Evolutionary conservation across 2,113 vertebrate species (phyloP), one percentile per base, ranked within the genome.

Genomic region (Apaloderma vittatum): DNA sequence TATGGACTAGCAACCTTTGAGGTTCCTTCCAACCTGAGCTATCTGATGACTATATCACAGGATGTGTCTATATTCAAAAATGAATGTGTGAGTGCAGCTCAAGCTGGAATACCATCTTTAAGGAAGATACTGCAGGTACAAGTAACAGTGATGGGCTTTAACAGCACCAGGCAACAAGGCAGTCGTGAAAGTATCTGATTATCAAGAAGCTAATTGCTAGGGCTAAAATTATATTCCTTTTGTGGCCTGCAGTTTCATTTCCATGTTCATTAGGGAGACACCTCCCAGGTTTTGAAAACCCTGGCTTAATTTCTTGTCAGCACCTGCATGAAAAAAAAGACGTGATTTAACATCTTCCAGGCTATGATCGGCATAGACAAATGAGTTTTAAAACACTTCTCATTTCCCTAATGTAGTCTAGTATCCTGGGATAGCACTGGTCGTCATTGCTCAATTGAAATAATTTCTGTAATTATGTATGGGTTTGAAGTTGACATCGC

Each of bases 41-140:
- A 6, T 51, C 5, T 30, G 48, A 4, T 30, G 29, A 80, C 19
- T 6, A 74, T 23, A 36, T 70, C 7, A 32, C 15, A 51, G 36
- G 23, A 30, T 74, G 7, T n/a, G 2, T 9, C 3, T 74, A 36
- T 16, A 24, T 65, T 74, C 22, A 21, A 40, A 40, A 77, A 61
- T 5, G 3, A 19, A 2, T 0, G 2, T 45, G 26, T 26, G 18
- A 54, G 4, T 26, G 8, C 34, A 57, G 8, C 9, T 54, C 11
- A 37, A 65, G 13, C 14, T 66, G 59, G 20, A 30, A 43, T 8
- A 29, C 12, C 36, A 2, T 27, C 13, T 59, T 78, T 9, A 48
- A 15, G 17, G n/a, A 30, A 43, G 27, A 12, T 90, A 15, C 8
- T 74, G 11, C 11, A 75, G 34, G 24, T 18, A 88, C 20, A 59